A percentile compares a stretch with the other conserved stretches of the same genome.
Conservation (phyloP, 2,797 vertebrate genomes). For the Pygocentrus nattereri region DNA sequence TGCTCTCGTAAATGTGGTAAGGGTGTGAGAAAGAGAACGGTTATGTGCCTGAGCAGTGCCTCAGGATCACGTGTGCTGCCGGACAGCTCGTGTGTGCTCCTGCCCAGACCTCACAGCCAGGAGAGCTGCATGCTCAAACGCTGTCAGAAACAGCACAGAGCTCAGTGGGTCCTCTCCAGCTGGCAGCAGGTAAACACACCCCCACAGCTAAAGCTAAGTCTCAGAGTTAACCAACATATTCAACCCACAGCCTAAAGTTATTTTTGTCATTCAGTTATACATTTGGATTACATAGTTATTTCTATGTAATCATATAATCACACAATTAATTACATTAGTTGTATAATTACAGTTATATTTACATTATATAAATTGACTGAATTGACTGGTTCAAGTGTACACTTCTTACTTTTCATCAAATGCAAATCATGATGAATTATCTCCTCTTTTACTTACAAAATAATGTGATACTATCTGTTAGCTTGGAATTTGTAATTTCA, state of each 20-base stretch:
- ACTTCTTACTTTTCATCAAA: no score
- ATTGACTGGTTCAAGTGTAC: no score
- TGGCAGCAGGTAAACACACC: conserved; percentile 83
- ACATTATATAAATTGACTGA: no score
- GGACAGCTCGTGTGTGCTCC: conserved; percentile 73
- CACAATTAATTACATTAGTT: not conserved
- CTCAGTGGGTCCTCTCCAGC: conserved; percentile 88
- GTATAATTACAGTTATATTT: not conserved
- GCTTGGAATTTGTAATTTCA: no score
- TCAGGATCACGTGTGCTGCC: conserved; percentile 68
- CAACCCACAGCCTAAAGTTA: not conserved
- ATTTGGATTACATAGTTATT: not conserved
- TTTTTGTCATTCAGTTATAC: not conserved
- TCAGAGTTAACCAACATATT: not conserved
- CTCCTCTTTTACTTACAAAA: no score
- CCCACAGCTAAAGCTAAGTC: not conserved
- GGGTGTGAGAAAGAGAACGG: conserved; percentile 83
- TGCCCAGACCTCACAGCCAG: conserved; percentile 81
- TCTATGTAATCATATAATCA: not conserved
- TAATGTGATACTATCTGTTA: no score
- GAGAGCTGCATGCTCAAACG: conserved; percentile 84
- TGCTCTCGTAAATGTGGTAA: conserved; percentile 90
- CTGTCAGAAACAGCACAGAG: conserved; percentile 84
- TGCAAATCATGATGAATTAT: no score
- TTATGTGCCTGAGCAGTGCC: conserved; percentile 79